Evolutionary conservation across 1,140 invertebrate species (phyloP).

Genomic region (Drosophila leontia): DNA sequence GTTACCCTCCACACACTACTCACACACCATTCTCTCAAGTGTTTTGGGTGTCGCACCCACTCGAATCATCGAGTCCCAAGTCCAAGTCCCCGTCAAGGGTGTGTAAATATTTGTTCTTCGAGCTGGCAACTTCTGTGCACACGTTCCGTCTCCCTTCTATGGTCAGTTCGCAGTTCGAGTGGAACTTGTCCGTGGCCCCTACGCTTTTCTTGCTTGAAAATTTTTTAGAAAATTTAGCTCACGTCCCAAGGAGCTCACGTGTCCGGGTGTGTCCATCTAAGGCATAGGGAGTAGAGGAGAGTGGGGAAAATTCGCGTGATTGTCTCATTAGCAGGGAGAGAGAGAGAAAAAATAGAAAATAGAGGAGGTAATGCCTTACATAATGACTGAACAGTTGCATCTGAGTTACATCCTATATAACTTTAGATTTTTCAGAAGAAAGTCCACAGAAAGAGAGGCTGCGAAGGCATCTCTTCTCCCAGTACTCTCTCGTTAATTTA

Average conservation of each 20-base stretch:
- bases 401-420: not conserved
- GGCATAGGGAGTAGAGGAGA: not conserved
- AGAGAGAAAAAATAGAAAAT: not conserved
- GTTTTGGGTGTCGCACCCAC: conserved; percentile 26
- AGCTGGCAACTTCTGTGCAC: conserved; percentile 62
- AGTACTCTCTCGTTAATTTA: not conserved
- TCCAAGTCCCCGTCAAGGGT: conserved; percentile 7
- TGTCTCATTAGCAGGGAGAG: conserved; percentile 31
- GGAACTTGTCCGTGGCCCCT: conserved; percentile 8
- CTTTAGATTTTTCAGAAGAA: not conserved
- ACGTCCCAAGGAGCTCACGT: conserved; percentile 16
- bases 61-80: conserved; percentile 15
- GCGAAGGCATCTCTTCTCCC: not conserved
- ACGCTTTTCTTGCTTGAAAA: not conserved
- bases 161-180: conserved; percentile 37
- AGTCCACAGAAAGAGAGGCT: not conserved
- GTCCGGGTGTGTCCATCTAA: conserved; percentile 9
- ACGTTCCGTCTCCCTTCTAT: conserved; percentile 11
- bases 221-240: conserved; percentile 31
- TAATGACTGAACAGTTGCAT: conserved; percentile 1
- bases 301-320: conserved; percentile 1
- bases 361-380: not conserved
- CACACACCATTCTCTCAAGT: conserved; percentile 8
- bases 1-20: conserved; percentile 26
- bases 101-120: conserved; percentile 74